These are phyloP conservation scores for Heliothis virescens DNA, from an alignment of 1,140 invertebrate species.

Conservation along the genomic window DNA sequence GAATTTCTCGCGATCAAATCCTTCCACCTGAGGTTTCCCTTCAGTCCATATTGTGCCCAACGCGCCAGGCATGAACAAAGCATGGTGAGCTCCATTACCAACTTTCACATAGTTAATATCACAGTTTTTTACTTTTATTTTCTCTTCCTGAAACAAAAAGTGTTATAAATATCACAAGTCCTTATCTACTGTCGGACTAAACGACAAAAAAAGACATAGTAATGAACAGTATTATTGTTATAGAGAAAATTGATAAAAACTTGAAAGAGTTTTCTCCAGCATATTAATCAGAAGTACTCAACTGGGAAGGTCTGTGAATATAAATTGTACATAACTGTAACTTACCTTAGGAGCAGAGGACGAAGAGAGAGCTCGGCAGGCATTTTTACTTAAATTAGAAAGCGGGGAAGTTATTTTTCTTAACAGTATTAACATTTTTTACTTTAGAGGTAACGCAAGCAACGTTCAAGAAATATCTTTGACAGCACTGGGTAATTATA, in stretches of 20 bases:
- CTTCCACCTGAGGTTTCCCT: constrained; percentile 92
- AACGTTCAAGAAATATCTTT: background rate
- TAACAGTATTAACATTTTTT: constrained; percentile 52
- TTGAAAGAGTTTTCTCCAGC: no score
- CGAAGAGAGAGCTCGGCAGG: constrained; percentile 53
- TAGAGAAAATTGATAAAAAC: no score
- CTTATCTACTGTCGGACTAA: no score
- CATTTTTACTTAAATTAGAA: constrained; percentile 43
- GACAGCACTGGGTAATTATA: background rate
- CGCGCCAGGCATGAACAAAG: constrained; percentile 92
- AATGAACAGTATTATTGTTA: no score
- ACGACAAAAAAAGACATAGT: no score
- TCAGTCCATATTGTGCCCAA: constrained; percentile 93
- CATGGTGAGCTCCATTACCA: constrained; percentile 89
- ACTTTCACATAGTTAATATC: constrained; percentile 91
- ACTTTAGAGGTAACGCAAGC: background rate
- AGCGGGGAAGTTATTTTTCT: constrained; percentile 47
- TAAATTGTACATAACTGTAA: background rate
- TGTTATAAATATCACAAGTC: no score
- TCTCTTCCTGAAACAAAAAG: constrained; percentile 70
- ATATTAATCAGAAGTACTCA: background rate
- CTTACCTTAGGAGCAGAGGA: constrained; percentile 56
- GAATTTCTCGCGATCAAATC: constrained; percentile 89
- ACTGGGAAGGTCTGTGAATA: background rate
- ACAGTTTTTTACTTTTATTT: constrained; percentile 87